Percentiles rank a stretch among this genome's conserved stretches.
These are phyloP conservation scores for Hydra vulgaris DNA, from an alignment of 30 jellyfish, hydroid and myxozoan species.

Conservation along the genomic window DNA sequence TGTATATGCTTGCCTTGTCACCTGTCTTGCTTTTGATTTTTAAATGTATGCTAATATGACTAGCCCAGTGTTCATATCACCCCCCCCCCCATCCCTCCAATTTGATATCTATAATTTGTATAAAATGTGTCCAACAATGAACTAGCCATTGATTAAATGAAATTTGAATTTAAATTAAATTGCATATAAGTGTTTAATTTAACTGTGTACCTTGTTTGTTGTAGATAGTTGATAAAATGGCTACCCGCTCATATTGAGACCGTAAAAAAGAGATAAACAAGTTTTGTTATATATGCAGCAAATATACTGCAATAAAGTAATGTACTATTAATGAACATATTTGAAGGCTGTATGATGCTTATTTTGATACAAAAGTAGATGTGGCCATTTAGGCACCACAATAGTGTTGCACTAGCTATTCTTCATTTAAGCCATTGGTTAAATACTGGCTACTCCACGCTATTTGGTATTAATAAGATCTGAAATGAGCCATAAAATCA, in stretches of 20 bases:
- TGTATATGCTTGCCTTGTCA: neutral
- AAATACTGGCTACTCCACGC: neutral
- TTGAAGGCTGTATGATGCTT: neutral
- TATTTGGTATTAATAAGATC: neutral
- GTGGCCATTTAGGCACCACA: neutral
- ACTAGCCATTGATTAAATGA: no score
- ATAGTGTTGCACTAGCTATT: neutral
- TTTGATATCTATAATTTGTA: no score
- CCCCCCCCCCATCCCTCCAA: no score
- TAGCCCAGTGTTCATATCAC: no score
- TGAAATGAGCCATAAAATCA: neutral
- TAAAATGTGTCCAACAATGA: no score
- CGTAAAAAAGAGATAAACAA: neutral
- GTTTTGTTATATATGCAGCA: neutral
- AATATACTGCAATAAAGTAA: no score
- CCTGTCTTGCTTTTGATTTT: neutral
- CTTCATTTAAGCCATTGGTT: neutral
- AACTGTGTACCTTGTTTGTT: neutral
- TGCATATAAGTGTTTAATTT: no score
- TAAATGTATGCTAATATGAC: no score
- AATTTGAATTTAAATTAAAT: no score
- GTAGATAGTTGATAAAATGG: neutral
- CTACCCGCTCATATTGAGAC: neutral
- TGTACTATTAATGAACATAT: no score
- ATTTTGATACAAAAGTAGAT: neutral